phyloP scores from a whole-genome alignment of 2,797 vertebrate genomes.

The Brachymystax lenok region DNA sequence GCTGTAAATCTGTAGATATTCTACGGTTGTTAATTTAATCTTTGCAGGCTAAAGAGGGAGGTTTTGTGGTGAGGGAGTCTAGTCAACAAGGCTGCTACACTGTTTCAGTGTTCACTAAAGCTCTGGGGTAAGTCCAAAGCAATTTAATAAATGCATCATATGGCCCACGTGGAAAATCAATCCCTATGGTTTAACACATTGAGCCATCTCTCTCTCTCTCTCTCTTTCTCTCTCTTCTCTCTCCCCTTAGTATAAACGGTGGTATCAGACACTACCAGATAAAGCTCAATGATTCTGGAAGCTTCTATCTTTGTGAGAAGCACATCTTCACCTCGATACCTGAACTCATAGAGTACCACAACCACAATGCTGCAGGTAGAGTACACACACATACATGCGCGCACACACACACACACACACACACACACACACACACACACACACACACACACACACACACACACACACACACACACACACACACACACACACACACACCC shows the following conservation, averaged over 20 bases:
- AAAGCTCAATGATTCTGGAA: slow-evolving; percentile 70
- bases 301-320: slow-evolving; percentile 83
- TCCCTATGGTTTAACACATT: too few relatives aligned
- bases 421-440: slow-evolving; percentile 12
- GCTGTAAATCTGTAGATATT: too few relatives aligned
- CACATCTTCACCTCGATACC: slow-evolving; percentile 81
- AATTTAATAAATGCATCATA: too few relatives aligned
- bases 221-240: not conserved
- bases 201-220: too few relatives aligned
- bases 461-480: not conserved
- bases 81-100: slow-evolving; percentile 83
- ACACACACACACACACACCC: slow-evolving; percentile 31
- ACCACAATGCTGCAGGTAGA: slow-evolving; percentile 88
- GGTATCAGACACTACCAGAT: slow-evolving; percentile 87
- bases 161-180: too few relatives aligned
- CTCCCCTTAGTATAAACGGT: slow-evolving; percentile 33
- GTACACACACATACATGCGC: slow-evolving; percentile 25
- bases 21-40: too few relatives aligned
- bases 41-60: slow-evolving; percentile 81
- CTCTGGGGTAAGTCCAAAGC: slow-evolving; percentile 65
- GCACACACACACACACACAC: not conserved
- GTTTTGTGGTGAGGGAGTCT: slow-evolving; percentile 87
- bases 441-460: slow-evolving; percentile 71
- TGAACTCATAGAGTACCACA: slow-evolving; percentile 84
- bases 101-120: slow-evolving; percentile 80